These are phyloP conservation scores for Paramisgurnus dabryanus DNA, from an alignment of 2,113 vertebrate species.

Conservation along the genomic window DNA sequence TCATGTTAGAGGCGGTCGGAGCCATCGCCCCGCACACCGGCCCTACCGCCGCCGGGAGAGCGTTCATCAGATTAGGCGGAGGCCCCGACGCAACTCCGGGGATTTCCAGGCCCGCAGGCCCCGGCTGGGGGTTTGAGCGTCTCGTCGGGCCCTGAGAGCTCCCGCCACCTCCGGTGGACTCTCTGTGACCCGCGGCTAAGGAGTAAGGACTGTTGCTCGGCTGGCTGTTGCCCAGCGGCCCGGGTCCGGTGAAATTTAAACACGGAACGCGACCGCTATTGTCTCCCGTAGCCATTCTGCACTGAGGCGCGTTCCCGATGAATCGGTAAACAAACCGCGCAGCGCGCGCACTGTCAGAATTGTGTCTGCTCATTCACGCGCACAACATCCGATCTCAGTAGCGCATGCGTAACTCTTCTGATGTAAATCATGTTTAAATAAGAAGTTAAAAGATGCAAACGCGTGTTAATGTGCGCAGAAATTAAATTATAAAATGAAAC, in stretches of 20 bases:
- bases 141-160: conserved; percentile 66
- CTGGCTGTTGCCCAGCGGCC: conserved; percentile 75
- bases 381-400: not conserved
- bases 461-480: too few species aligned
- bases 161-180: conserved; percentile 59
- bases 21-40: conserved; percentile 67
- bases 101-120: conserved; percentile 74
- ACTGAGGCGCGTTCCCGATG: conserved; percentile 26
- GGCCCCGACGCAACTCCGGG: conserved; percentile 69
- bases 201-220: conserved; percentile 76
- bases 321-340: conserved; percentile 66
- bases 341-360: conserved; percentile 42
- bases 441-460: too few species aligned
- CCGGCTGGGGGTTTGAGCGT: conserved; percentile 75
- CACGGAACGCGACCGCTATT: conserved; percentile 80
- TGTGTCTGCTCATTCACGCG: not conserved
- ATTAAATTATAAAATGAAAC: too few species aligned
- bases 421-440: too few species aligned
- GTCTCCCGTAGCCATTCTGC: conserved; percentile 89
- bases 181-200: conserved; percentile 74
- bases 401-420: not conserved
- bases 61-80: conserved; percentile 71
- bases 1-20: conserved; percentile 72
- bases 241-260: conserved; percentile 73
- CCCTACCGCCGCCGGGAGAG: conserved; percentile 64